Conservation (phyloP, 2,113 vertebrate species). For the Colius striatus region DNA sequence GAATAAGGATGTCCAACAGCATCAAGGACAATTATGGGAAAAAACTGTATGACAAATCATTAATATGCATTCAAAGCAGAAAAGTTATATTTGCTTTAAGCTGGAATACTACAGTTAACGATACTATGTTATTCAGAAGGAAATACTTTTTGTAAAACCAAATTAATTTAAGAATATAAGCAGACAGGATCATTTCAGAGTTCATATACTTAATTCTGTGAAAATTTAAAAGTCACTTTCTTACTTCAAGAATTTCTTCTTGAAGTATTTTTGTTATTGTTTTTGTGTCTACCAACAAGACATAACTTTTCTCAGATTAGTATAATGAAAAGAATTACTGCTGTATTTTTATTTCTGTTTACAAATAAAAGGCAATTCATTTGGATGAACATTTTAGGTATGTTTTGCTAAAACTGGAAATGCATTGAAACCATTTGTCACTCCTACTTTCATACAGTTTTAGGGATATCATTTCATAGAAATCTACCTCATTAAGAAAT, state of each 20-base stretch:
- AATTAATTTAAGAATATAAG: background rate
- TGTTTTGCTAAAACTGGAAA: background rate
- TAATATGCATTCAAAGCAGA: background rate
- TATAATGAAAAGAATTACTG: background rate
- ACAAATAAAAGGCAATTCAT: background rate
- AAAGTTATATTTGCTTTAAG: background rate
- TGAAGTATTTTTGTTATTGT: background rate
- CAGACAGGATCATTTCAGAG: background rate
- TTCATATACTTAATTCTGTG: background rate
- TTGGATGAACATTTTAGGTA: background rate
- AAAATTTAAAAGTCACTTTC: background rate
- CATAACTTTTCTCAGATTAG: background rate
- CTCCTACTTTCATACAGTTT: background rate
- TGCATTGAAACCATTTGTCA: background rate
- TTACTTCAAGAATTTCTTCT: background rate
- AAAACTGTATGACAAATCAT: background rate
- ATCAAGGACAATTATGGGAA: background rate
- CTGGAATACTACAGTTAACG: background rate
- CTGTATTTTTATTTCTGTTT: background rate
- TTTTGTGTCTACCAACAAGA: background rate
- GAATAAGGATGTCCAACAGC: background rate
- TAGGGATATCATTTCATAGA: background rate
- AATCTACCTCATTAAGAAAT: slow-evolving; percentile 2
- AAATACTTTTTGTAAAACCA: background rate
- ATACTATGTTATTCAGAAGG: background rate